Evolutionary conservation across 2,888 invertebrate genomes (phyloP).

Genomic region (Aspidiotus rigidus): DNA sequence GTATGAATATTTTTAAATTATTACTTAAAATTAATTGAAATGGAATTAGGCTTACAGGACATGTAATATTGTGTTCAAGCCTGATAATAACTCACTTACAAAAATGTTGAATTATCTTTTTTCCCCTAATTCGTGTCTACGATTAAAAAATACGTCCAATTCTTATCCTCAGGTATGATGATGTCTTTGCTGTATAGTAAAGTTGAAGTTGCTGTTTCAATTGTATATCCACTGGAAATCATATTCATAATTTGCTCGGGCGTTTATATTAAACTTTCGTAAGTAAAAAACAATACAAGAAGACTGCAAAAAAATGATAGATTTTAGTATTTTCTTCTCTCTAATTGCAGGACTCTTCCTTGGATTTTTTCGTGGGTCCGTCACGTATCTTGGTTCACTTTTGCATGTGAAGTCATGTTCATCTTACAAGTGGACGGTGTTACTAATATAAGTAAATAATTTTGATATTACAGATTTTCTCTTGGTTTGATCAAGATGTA

Average conservation of each 20-base stretch:
- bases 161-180: conserved; percentile 1
- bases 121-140: too few species aligned
- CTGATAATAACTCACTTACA: too few species aligned
- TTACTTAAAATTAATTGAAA: too few species aligned
- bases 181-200: conserved; percentile 17
- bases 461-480: not conserved
- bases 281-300: conserved; percentile 10
- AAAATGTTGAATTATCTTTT: too few species aligned
- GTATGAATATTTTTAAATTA: not conserved
- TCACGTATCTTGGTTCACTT: conserved; percentile 22
- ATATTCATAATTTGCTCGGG: conserved; percentile 19
- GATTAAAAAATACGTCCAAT: too few species aligned
- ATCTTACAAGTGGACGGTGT: not conserved
- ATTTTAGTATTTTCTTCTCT: conserved; percentile 1
- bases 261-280: conserved; percentile 28
- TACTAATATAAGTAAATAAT: conserved; percentile 13
- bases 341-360: conserved; percentile 15
- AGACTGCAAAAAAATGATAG: not conserved
- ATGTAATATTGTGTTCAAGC: too few species aligned
- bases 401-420: conserved; percentile 17
- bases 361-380: conserved; percentile 20
- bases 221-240: conserved; percentile 10
- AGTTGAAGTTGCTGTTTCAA: not conserved
- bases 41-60: too few species aligned
- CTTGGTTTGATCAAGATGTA: not conserved